Evolutionary conservation across 2,888 invertebrate genomes (phyloP), one percentile per base, ranked within the genome.

Genomic region (Dasysyrphus tricinctus): DNA sequence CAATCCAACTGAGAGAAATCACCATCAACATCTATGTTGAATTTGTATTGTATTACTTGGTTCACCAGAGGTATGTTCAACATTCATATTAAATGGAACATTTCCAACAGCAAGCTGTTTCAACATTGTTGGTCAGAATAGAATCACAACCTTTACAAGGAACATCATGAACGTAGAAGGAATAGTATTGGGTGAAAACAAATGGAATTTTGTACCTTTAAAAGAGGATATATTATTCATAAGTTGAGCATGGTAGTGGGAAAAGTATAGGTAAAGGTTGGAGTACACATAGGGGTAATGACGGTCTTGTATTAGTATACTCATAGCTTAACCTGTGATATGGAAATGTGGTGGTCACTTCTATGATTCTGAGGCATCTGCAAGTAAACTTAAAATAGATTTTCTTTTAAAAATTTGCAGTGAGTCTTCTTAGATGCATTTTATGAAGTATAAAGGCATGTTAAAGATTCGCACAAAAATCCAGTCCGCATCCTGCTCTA

Each of bases 291-390:
- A n/a, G n/a, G 39, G 11, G 3, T 42, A 42, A 5, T 2, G 5
- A 42, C 19, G 19, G 56, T 56, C 16, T 34, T 57, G 3, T 34
- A 34, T 24, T 24, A 3, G 24, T 24, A 2, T 24, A 32, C 3
- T 39, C 74, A 44, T 56, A 79, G 75, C 83, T 69, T 79, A 79
- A 59, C 63, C 57, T 32, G 70, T 65, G 79, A 83, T 83, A 83
- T 75, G 79, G 57, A 83, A 83, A 83, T 83, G 74, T 57, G 49
- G 79, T 49, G 79, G 83, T 75, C 78, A 83, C 61, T 78, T n/a
- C 54, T 54, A 69, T 54, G 77, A 67, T 82, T 54, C 67, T 67
- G 70, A 69, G 24, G 49, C 24, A 73, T 29, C 54, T 51, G 67
- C 29, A 59, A 56, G 78, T 73, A 70, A 70, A 70, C 56, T 78